phyloP scores from a whole-genome alignment of 2,113 vertebrate species.

The Nerophis lumbriciformis region DNA sequence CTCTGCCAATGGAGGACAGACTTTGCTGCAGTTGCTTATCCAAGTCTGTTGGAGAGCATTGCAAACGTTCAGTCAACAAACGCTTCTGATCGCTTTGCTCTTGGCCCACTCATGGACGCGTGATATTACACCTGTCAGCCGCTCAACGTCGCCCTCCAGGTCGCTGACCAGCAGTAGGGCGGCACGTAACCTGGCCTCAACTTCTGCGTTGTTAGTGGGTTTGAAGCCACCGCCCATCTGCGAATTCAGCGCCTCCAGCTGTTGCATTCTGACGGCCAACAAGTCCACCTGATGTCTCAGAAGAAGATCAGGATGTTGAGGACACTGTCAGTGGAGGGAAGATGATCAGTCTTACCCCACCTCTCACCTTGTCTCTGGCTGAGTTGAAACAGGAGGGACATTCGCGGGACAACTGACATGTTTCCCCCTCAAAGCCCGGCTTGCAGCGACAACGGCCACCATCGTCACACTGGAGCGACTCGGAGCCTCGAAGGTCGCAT shows the following conservation, averaged over 20 bases:
- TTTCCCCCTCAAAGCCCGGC: conserved; percentile 76
- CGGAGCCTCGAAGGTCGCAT: conserved; percentile 70
- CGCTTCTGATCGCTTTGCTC: not conserved
- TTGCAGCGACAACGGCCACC: conserved; percentile 81
- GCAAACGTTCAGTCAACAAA: not conserved
- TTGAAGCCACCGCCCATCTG: conserved; percentile 15
- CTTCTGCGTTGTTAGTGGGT: conserved; percentile 17
- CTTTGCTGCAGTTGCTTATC: conserved; percentile 67
- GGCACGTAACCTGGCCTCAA: conserved; percentile 71
- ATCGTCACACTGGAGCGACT: conserved; percentile 66
- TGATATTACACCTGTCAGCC: conserved; percentile 42
- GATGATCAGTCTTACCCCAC: not conserved
- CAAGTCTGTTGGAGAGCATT: conserved; percentile 52
- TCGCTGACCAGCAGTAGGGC: conserved; percentile 58
- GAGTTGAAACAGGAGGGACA: conserved; percentile 85
- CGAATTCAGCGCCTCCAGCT: conserved; percentile 72
- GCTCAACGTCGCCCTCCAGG: conserved; percentile 65
- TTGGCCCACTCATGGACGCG: not conserved
- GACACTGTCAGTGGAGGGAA: no score
- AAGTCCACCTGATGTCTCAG: conserved; percentile 69
- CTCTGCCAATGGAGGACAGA: conserved; percentile 64
- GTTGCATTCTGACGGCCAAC: conserved; percentile 69
- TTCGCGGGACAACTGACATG: conserved; percentile 65
- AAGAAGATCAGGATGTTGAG: not conserved
- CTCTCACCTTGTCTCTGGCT: conserved; percentile 76